Base-by-base conservation (phyloP, 2,797 vertebrate species). In the Helicolenus hilgendorfi region DNA sequence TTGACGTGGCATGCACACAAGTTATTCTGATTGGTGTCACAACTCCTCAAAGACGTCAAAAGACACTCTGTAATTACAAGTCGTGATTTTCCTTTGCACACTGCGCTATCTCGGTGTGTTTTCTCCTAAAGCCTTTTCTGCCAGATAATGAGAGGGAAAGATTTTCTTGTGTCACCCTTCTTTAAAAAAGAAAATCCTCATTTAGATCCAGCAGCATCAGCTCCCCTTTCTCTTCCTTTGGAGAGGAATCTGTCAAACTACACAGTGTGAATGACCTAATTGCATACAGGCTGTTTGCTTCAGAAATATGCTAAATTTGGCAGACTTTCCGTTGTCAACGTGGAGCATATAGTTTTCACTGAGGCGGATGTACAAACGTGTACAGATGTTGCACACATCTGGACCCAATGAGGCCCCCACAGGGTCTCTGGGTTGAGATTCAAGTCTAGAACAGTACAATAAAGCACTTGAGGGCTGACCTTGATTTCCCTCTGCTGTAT, bases 351-450 rank as follows among this genome's bases (percentile, higher is more conserved):
- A 58, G 27, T 77, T 58, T 77, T 62, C 70, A 71, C 2, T 10
- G 84, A 81, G 45, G 59, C 4, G 24, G 59, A 68, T 62, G 31
- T 38, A 26, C 75, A 45, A 62, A 41, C 14, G 26, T 41, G 49
- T 62, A 5, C 86, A 93, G 91, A 93, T 94, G 92, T 74, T 83
- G 56, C 70, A 15, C 69, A 79, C 90, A 95, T 92, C 92, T 96
- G 92, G 83, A 81, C 27, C 27, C 20, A 1, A 18, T 69, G 81
- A 86, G 60, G 81, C n/a, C 8, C 6, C 22, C n/a, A 35, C 11
- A 5, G 53, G 26, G 60, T 74, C 65, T 63, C 27, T 15, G 41
- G 60, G 71, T 79, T 63, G 22, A 55, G 41, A 83, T 72, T 55
- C 1, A 56, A 89, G 77, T 29, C 68, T 0, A 55, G 8, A 60